A percentile compares a stretch with the other conserved stretches of the same genome.
phyloP scores from a whole-genome alignment of 2,797 vertebrate genomes.

The Oryzias dopingdopingensis region DNA sequence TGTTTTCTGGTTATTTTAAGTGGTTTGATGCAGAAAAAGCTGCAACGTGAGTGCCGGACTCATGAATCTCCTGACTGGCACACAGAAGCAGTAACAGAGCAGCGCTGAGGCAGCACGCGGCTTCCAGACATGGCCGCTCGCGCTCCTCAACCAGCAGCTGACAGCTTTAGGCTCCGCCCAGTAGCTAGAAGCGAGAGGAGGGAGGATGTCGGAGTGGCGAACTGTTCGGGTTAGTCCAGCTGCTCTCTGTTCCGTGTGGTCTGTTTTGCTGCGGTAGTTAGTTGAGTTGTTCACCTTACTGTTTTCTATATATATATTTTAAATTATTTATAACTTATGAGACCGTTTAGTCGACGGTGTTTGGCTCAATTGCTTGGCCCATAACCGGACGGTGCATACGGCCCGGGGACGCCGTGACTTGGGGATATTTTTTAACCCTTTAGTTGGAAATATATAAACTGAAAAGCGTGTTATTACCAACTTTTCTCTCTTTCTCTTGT shows the following conservation, averaged over 20 bases:
- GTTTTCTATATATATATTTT: constrained; percentile 1
- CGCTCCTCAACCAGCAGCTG: too few species aligned
- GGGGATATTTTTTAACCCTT: background rate
- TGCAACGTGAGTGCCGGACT: too few species aligned
- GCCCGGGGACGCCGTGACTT: constrained; percentile 5
- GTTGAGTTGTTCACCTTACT: background rate
- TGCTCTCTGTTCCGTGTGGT: background rate
- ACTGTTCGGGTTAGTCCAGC: constrained; percentile 11
- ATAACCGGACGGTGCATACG: constrained; percentile 22
- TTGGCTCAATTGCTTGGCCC: constrained; percentile 19
- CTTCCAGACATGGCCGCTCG: too few species aligned
- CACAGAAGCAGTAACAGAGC: too few species aligned
- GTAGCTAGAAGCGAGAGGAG: constrained; percentile 32
- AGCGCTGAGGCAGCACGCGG: too few species aligned
- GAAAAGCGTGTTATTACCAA: background rate
- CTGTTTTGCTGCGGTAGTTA: background rate
- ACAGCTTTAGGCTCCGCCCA: constrained; percentile 62
- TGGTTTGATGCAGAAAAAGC: too few species aligned
- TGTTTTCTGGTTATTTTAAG: too few species aligned
- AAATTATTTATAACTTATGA: background rate
- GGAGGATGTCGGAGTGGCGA: constrained; percentile 43
- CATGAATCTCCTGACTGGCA: too few species aligned
- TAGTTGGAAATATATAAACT: background rate
- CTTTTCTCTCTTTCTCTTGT: too few species aligned
- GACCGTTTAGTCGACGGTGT: background rate